Conservation (phyloP, 2,888 invertebrate genomes). For the Nephrocerus scutellatus region DNA sequence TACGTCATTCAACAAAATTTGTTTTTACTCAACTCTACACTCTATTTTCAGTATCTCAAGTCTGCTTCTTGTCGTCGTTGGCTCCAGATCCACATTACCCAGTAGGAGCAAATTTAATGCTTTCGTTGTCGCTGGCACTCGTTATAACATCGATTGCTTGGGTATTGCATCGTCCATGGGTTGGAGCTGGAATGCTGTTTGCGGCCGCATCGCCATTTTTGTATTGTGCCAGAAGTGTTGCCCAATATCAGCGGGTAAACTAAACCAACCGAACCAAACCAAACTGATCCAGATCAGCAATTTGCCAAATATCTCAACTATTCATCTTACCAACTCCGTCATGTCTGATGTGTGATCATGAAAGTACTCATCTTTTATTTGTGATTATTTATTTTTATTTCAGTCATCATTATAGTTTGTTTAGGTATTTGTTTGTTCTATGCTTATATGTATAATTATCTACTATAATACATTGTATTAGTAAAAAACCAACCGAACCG, state of each 20-base stretch:
- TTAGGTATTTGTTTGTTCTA: background rate
- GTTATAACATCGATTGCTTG: constrained; percentile 51
- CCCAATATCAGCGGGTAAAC: constrained; percentile 30
- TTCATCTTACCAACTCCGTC: constrained; percentile 1
- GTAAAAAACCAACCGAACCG: too few species aligned
- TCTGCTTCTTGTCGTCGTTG: constrained; percentile 35
- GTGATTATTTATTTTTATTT: background rate
- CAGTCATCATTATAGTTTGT: background rate
- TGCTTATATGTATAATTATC: constrained; percentile 2
- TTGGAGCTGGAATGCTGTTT: constrained; percentile 50
- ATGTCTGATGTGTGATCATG: too few species aligned
- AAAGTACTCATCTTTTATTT: background rate
- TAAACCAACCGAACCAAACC: constrained; percentile 16
- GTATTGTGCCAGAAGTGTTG: constrained; percentile 46
- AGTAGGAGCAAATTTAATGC: constrained; percentile 47
- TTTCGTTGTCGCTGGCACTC: constrained; percentile 50
- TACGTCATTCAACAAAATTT: background rate
- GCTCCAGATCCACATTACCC: constrained; percentile 46
- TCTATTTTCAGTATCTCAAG: constrained; percentile 34
- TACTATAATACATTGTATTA: background rate
- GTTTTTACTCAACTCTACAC: background rate
- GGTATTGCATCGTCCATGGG: constrained; percentile 51
- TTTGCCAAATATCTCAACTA: constrained; percentile 11
- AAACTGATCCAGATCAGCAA: constrained; percentile 5
- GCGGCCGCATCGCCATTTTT: constrained; percentile 52